These are phyloP conservation scores for Pelobates cultripes DNA, from an alignment of 2,797 vertebrate species.

Conservation along the genomic window DNA sequence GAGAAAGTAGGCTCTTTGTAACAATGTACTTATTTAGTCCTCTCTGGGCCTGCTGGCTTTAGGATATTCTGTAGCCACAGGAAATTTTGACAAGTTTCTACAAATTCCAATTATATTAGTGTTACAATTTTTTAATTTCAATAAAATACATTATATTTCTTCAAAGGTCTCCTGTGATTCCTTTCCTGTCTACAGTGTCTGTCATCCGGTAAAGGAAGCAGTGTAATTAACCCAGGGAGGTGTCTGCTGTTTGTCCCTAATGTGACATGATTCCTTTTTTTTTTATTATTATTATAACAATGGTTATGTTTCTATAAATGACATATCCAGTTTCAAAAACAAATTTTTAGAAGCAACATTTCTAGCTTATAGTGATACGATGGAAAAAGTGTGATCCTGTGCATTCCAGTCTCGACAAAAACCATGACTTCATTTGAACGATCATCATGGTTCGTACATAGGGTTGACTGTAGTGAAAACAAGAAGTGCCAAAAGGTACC, in stretches of 20 bases:
- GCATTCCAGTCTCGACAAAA: too few species aligned
- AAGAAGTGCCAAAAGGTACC: too few species aligned
- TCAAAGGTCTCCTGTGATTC: slow-evolving; percentile 11
- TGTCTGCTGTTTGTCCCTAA: slow-evolving; percentile 1
- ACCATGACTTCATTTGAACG: too few species aligned
- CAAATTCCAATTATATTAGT: neutral
- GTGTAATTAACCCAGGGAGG: slow-evolving; percentile 27
- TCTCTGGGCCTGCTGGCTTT: neutral
- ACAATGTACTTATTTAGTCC: neutral
- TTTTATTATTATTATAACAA: slow-evolving; percentile 43
- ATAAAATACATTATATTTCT: slow-evolving; percentile 21
- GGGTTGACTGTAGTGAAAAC: too few species aligned
- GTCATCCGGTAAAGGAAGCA: slow-evolving; percentile 26
- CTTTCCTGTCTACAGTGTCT: slow-evolving; percentile 7
- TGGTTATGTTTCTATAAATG: neutral
- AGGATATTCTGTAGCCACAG: neutral
- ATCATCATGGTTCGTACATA: too few species aligned
- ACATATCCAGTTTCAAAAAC: neutral
- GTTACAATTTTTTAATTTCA: neutral
- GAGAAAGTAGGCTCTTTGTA: too few species aligned
- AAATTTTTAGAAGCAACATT: neutral
- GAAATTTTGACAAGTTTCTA: neutral
- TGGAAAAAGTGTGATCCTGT: too few species aligned
- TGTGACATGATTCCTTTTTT: slow-evolving; percentile 19
- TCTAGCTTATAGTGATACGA: too few species aligned